Evolutionary conservation across 1,140 invertebrate genomes (phyloP).

Genomic region (Bombus waltoni): DNA sequence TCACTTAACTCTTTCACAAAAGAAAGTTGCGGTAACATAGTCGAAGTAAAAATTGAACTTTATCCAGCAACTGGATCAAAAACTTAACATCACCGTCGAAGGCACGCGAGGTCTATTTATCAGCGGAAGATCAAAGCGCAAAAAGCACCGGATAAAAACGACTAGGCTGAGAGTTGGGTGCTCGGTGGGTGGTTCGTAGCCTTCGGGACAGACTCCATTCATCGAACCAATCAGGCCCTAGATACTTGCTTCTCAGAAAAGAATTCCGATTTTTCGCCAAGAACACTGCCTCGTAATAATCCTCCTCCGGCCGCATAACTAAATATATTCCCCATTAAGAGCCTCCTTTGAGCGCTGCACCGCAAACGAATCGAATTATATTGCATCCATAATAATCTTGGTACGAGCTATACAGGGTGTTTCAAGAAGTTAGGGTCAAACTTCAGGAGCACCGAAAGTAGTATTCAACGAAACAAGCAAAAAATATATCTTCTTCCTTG

Average conservation of each 20-base stretch:
- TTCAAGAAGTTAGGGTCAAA: neutral
- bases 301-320: neutral
- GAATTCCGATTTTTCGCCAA: neutral
- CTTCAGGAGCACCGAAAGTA: neutral
- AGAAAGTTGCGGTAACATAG: neutral
- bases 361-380: conserved; percentile 7
- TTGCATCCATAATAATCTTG: neutral
- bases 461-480: neutral
- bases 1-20: neutral
- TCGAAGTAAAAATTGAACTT: neutral
- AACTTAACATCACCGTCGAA: neutral
- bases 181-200: conserved; percentile 7
- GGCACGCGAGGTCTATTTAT: neutral
- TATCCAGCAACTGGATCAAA: neutral
- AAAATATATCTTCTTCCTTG: no score
- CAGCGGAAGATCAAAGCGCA: conserved; percentile 10
- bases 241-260: neutral
- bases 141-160: neutral
- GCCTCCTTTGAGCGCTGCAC: neutral
- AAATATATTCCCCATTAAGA: neutral
- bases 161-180: neutral
- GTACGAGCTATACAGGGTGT: neutral
- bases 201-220: neutral
- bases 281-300: conserved; percentile 11
- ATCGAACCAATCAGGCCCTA: conserved; percentile 8